Evolutionary conservation across 2,113 vertebrate genomes (phyloP).

Genomic region (Alethe diademata): DNA sequence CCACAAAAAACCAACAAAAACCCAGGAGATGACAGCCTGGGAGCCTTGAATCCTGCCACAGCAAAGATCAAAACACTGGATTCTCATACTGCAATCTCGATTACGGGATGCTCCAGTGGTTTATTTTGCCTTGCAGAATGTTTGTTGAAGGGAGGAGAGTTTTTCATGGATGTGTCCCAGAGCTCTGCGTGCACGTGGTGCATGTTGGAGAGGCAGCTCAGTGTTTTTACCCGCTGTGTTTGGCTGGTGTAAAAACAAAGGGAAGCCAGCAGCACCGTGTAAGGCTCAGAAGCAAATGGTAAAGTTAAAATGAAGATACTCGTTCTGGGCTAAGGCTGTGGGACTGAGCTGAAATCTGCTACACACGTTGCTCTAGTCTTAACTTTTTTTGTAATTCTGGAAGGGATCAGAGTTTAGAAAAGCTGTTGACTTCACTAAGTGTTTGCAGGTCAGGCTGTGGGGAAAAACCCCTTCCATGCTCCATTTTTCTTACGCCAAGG

Average conservation of each 20-base stretch:
- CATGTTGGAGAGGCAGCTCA: neutral
- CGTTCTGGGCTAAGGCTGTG: neutral
- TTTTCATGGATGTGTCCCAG: constrained; percentile 3
- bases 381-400: neutral
- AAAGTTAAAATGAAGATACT: neutral
- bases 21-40: neutral
- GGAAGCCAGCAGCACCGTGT: neutral
- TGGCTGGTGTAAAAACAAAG: neutral
- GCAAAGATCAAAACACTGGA: constrained; percentile 19
- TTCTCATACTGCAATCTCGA: neutral
- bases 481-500: neutral
- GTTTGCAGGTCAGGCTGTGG: neutral
- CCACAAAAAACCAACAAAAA: neutral
- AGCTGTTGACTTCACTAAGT: neutral
- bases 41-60: neutral
- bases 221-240: neutral
- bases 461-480: neutral
- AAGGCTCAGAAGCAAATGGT: neutral
- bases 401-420: neutral
- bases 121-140: constrained; percentile 37
- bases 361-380: neutral
- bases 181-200: neutral
- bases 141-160: neutral
- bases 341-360: neutral
- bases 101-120: neutral